Conservation (phyloP, 2,113 vertebrate genomes). For the Trogon melanurus region DNA sequence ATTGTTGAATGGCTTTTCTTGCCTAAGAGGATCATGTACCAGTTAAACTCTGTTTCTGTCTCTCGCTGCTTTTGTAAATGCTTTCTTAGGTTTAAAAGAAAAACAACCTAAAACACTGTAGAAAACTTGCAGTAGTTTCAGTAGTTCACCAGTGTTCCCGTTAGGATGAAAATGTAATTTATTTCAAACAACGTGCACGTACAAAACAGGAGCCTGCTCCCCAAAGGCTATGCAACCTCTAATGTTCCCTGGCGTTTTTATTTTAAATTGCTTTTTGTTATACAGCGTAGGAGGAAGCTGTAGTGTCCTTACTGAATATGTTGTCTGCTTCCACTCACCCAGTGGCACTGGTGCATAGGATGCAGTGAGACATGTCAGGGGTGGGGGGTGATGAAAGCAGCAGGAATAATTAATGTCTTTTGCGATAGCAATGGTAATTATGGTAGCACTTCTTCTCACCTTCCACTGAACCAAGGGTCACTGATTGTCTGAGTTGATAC, state of each 20-base stretch:
- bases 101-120: neutral
- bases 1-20: constrained; percentile 26
- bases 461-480: accelerated
- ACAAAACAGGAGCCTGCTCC: neutral
- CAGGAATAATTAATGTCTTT: neutral
- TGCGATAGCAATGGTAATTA: neutral
- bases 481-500: neutral
- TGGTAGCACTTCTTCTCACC: neutral
- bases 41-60: neutral
- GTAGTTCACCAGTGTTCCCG: neutral
- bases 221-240: neutral
- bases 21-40: neutral
- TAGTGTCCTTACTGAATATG: neutral
- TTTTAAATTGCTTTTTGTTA: neutral
- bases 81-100: neutral
- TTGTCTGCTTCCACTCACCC: neutral
- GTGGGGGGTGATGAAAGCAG: neutral
- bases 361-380: neutral
- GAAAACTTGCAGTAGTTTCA: neutral
- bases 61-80: neutral
- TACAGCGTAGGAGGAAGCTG: accelerated
- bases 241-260: neutral
- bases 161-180: neutral
- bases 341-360: neutral
- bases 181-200: accelerated